These are phyloP conservation scores for Temnothorax curvispinosus DNA, from an alignment of 1,140 invertebrate species.

Conservation along the genomic window DNA sequence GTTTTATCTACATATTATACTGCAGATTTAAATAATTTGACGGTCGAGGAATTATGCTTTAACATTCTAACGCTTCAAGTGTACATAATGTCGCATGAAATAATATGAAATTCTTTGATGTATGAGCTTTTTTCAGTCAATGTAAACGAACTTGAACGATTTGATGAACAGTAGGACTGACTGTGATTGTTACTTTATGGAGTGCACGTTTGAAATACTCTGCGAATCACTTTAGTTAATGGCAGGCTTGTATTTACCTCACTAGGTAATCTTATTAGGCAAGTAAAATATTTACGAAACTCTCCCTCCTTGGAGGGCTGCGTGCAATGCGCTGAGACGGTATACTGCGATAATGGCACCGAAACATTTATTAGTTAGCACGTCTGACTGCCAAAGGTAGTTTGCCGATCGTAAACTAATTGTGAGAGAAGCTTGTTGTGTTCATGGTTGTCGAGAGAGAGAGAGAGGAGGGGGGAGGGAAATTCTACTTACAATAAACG, in stretches of 20 bases:
- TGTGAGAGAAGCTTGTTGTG: slow-evolving; percentile 41
- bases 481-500: slow-evolving; percentile 7
- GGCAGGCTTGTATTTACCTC: not conserved
- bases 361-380: slow-evolving; percentile 49
- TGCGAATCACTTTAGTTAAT: slow-evolving; percentile 41
- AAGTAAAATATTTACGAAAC: slow-evolving; percentile 58
- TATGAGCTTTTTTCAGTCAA: not conserved
- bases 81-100: not conserved
- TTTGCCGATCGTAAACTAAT: slow-evolving; percentile 61
- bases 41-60: not conserved
- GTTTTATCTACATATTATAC: not conserved
- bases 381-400: slow-evolving; percentile 17
- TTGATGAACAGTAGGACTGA: not conserved
- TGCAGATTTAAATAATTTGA: not conserved
- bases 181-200: not conserved
- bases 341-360: slow-evolving; percentile 11
- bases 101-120: not conserved
- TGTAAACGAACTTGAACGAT: not conserved
- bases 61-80: not conserved
- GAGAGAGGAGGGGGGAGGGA: not conserved
- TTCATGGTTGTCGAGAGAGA: not conserved
- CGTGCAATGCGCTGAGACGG: not conserved
- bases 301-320: not conserved
- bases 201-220: not conserved
- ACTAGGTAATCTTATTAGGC: slow-evolving; percentile 37